Evolutionary conservation across 2,797 vertebrate species (phyloP).

Genomic region (Acanthurus lineatus): DNA sequence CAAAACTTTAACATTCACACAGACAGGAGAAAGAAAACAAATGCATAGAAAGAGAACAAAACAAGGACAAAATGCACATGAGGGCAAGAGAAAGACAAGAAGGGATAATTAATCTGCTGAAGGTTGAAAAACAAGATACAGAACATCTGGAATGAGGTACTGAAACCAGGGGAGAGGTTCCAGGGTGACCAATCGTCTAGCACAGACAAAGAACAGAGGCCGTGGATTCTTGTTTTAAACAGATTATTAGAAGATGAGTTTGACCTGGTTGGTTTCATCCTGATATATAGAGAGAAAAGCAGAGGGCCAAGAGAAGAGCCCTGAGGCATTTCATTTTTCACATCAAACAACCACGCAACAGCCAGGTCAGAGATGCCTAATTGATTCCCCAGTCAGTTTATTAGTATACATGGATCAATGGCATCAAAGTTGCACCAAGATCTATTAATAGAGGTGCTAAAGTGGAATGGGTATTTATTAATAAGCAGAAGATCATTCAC

Average conservation of each 20-base stretch:
- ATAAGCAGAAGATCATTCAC: neutral
- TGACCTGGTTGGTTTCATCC: neutral
- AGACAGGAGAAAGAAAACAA: neutral
- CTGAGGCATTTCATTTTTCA: neutral
- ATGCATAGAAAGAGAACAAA: neutral
- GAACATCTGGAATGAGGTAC: conserved; percentile 13
- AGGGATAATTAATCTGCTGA: neutral
- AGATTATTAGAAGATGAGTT: neutral
- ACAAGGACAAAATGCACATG: conserved; percentile 2
- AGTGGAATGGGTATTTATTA: neutral
- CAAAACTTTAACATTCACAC: neutral
- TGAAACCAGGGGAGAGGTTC: neutral
- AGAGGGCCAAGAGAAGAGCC: neutral
- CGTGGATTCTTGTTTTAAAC: neutral
- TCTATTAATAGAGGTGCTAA: neutral
- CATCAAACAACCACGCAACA: neutral
- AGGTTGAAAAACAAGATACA: neutral
- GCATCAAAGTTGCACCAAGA: neutral
- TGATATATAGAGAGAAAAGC: neutral
- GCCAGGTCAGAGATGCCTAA: neutral
- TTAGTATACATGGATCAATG: neutral
- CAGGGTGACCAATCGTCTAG: neutral
- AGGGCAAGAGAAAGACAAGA: neutral
- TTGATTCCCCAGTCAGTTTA: neutral
- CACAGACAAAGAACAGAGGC: neutral